These are phyloP conservation scores for Limnephilus auricula DNA, from an alignment of 2,888 invertebrate genomes.

Conservation along the genomic window DNA sequence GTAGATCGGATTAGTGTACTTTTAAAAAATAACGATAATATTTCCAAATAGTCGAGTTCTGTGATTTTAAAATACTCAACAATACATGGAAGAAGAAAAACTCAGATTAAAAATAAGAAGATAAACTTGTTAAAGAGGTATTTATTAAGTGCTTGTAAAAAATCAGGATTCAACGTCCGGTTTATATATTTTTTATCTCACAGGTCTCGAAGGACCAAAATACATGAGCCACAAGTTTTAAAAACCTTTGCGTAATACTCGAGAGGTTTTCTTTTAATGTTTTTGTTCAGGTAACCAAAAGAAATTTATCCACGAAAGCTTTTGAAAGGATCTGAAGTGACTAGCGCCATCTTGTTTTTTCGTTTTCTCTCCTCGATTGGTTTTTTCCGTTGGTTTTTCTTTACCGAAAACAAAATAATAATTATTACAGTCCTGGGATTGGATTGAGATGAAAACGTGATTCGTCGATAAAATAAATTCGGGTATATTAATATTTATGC, in stretches of 20 bases:
- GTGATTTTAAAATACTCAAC: no score
- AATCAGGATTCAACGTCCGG: background rate
- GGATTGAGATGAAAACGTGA: background rate
- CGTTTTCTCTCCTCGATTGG: background rate
- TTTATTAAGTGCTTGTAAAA: background rate
- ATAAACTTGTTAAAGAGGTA: background rate
- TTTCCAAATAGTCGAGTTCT: background rate
- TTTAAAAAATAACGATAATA: no score
- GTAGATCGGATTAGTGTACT: no score
- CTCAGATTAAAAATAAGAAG: background rate
- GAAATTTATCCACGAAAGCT: conserved; percentile 2
- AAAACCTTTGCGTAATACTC: background rate
- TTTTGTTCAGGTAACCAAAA: background rate
- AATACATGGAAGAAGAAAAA: background rate
- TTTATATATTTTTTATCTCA: background rate
- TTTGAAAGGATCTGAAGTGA: background rate
- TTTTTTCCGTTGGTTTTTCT: background rate
- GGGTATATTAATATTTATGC: background rate
- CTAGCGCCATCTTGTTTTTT: background rate
- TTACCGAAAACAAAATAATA: background rate
- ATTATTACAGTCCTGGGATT: background rate
- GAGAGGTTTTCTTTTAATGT: background rate
- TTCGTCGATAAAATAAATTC: background rate
- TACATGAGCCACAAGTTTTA: background rate
- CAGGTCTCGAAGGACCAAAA: background rate